These are phyloP conservation scores for Apamea monoglypha DNA, from an alignment of 2,888 invertebrate genomes.

Conservation along the genomic window DNA sequence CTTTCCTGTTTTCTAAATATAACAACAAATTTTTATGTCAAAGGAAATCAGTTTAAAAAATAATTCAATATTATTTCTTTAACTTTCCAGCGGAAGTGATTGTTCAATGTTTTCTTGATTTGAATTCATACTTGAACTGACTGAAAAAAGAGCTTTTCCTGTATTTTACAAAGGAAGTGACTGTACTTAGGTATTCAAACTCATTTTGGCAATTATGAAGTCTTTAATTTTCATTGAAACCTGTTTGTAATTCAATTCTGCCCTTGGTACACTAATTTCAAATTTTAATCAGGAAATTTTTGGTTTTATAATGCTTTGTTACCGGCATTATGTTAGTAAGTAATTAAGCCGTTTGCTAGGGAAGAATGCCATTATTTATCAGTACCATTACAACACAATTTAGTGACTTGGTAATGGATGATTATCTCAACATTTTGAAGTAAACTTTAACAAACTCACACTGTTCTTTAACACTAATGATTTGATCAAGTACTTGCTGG, in stretches of 20 bases:
- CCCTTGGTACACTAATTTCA: constrained; percentile 24
- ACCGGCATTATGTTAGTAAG: constrained; percentile 1
- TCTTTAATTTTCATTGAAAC: constrained; percentile 28
- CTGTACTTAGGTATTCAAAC: constrained; percentile 20
- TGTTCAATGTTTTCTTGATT: background rate
- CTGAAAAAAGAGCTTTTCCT: constrained; percentile 30
- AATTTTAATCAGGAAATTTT: constrained; percentile 11
- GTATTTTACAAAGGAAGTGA: constrained; percentile 24
- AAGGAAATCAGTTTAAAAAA: too few relatives aligned
- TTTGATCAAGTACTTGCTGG: background rate
- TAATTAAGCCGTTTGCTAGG: constrained; percentile 1
- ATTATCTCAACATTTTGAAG: constrained; percentile 2
- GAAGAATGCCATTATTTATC: constrained; percentile 36
- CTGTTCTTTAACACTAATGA: background rate
- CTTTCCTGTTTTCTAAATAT: background rate
- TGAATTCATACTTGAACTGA: constrained; percentile 9
- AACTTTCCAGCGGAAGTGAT: background rate
- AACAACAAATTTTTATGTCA: background rate
- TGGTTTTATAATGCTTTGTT: constrained; percentile 14
- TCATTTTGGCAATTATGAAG: constrained; percentile 13
- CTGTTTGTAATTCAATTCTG: constrained; percentile 11
- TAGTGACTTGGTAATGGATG: background rate
- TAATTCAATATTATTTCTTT: background rate
- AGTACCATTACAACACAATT: constrained; percentile 9
- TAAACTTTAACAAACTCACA: background rate